Base-by-base conservation (phyloP, 37 sponge, comb jelly and placozoan species). In the Beroe ovata region DNA sequence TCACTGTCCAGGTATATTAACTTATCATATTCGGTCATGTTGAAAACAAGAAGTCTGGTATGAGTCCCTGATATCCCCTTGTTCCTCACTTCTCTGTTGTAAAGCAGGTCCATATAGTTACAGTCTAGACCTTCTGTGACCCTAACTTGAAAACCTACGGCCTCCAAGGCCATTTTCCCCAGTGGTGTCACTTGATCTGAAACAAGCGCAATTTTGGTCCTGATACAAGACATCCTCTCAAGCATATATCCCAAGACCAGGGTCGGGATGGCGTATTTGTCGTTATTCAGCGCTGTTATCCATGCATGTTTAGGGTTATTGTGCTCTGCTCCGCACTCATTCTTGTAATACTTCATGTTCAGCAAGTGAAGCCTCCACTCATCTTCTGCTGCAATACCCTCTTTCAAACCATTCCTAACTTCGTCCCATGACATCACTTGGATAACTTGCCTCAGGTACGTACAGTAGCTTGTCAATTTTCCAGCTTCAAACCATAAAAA, bases 101-200 rank as follows among this genome's bases (percentile, higher is more conserved):
- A n/a, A 16, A 23, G 11, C n/a, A 25, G 6, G 28, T 77, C 84
- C 84, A 77, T 77, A 36, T 32, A 77, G 84, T 77, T 77, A 20
- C 84, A 77, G 28, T 77, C 84, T 26, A 77, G 84, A 1, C 84
- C 84, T 41, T 66, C 35, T 66, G 69, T 66, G 18, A 66, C 69
- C 69, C 8, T 1, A 14, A 77, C 84, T n/a, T 39, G 21, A 40
- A 77, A 77, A 3, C 84, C 84, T 8, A 77, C 84, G 23, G 84
- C 35, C 33, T 77, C 84, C 11, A 77, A 25, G 23, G 84, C 84
- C 28, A 23, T 6, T 3, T 36, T 77, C 28, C 54, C 84, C 23
- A 77, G 6, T 4, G 25, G 41, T 6, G 54, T 21, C 39, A 77
- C 84, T 8, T 25, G 6, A 23, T 77, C 39, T 1, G 84, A 77